A percentile compares a stretch with the other conserved stretches of the same genome.
These are phyloP conservation scores for Phylloscopus whistleri DNA, from an alignment of 2,113 vertebrate genomes.

Conservation along the genomic window DNA sequence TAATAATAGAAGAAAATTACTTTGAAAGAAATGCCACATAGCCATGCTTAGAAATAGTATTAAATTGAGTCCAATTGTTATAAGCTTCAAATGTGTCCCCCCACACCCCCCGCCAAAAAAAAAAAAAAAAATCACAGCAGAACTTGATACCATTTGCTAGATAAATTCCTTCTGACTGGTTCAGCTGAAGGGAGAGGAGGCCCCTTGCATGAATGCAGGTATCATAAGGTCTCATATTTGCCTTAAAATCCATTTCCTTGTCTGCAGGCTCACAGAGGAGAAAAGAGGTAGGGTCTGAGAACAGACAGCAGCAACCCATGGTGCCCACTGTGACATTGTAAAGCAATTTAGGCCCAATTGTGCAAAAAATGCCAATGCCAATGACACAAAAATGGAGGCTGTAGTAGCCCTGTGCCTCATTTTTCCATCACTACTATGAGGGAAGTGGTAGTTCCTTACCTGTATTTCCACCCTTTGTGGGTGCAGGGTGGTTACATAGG, in stretches of 20 bases:
- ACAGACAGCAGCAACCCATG: background rate
- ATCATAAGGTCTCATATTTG: background rate
- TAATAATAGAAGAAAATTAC: background rate
- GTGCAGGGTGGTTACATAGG: background rate
- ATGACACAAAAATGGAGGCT: background rate
- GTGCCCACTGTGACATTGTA: background rate
- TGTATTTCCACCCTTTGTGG: background rate
- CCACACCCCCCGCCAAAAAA: background rate
- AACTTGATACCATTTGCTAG: background rate
- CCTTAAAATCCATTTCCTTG: background rate
- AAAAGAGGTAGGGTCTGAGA: background rate
- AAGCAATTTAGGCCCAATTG: background rate
- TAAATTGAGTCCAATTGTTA: background rate
- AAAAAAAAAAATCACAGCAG: background rate
- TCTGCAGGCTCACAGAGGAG: background rate
- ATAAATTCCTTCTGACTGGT: background rate
- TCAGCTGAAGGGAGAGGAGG: background rate
- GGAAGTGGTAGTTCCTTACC: background rate
- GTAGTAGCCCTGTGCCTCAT: background rate
- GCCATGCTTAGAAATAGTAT: background rate
- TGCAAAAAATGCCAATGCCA: background rate
- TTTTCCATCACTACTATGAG: background rate
- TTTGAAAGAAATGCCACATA: background rate
- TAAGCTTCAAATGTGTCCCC: background rate
- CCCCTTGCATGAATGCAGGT: background rate